Evolutionary conservation across 2,888 invertebrate species (phyloP).

Genomic region (Tortricodes alternella): DNA sequence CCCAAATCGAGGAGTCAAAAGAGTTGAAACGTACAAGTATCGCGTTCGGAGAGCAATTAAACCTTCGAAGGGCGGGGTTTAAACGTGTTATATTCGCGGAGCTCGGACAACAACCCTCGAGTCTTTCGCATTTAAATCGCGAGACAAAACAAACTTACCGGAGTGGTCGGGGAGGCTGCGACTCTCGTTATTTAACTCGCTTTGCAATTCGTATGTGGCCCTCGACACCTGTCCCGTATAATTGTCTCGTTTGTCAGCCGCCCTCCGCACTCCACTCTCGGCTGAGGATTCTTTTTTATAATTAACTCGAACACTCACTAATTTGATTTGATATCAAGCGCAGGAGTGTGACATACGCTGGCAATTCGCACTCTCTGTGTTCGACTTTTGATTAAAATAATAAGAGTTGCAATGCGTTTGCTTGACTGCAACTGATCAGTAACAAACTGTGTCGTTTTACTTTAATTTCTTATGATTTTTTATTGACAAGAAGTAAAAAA

Average conservation of each 20-base stretch:
- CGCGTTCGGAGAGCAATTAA: constrained; percentile 8
- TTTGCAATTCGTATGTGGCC: constrained; percentile 45
- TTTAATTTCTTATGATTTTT: too few relatives aligned
- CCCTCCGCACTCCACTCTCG: constrained; percentile 30
- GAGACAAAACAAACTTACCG: constrained; percentile 63
- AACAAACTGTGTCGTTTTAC: too few relatives aligned
- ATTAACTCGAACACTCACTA: constrained; percentile 26
- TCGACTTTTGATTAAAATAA: too few relatives aligned
- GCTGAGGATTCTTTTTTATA: constrained; percentile 23
- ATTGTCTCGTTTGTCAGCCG: constrained; percentile 49
- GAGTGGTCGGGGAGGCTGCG: constrained; percentile 37
- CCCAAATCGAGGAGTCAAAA: constrained; percentile 23
- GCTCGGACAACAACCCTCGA: constrained; percentile 14
- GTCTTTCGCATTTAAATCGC: constrained; percentile 56
- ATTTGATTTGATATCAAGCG: constrained; percentile 9
- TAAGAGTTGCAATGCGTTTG: too few relatives aligned
- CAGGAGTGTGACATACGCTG: too few relatives aligned
- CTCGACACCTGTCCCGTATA: constrained; percentile 52
- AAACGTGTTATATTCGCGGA: constrained; percentile 4
- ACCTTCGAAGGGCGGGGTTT: constrained; percentile 1
- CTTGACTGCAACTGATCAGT: too few relatives aligned
- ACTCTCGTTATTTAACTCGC: constrained; percentile 42
- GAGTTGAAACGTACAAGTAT: constrained; percentile 18
- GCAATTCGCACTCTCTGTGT: too few relatives aligned
- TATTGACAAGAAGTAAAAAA: too few relatives aligned